Base-by-base conservation (phyloP, 2,888 invertebrate genomes). In the Epistrophe grossulariae region DNA sequence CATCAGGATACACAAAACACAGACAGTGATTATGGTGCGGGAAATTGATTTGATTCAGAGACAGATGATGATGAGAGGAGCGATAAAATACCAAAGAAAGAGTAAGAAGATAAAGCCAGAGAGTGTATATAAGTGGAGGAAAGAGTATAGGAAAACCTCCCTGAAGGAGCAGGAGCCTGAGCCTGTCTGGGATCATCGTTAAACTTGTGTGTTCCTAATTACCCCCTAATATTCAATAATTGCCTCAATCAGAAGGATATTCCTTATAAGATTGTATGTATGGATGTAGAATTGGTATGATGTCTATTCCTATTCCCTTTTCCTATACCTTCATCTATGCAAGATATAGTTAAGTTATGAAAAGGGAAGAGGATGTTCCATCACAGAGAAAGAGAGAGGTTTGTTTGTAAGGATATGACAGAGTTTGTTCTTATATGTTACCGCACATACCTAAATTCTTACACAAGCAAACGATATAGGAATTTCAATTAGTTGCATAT, bases 171-270 rank as follows among this genome's bases (percentile, higher is more conserved):
- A 66, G 48, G 35, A 70, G 35, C 8, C 40, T 43, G 38, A 31
- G 24, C 24, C 24, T 24, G 24, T 3, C 24, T 31, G 31, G 35
- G 13, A 15, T 24, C 24, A 70, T 55, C 35, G 70, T 57, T 40
- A 24, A 60, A 57, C 73, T 74, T 85, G 81, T 79, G 73, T 85
- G 82, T 76, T 87, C 85, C 82, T 87, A 82, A 82, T 87, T 82
- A 82, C 85, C 82, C 85, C 74, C 82, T 87, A 82, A 87, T 87
- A 87, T 87, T 76, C 79, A 87, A 87, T 85, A 87, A 87, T 87
- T 82, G 74, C 74, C 74, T 74, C 79, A 82, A 82, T 87, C 85
- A 74, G 71, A 74, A 82, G 74, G 70, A 78, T 40, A 35, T 48
- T 68, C 48, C 59, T 73, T 59, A n/a, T n/a, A 62, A 48, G 52